Base-by-base conservation (phyloP, 2,888 invertebrate genomes). In the Archips xylosteana region DNA sequence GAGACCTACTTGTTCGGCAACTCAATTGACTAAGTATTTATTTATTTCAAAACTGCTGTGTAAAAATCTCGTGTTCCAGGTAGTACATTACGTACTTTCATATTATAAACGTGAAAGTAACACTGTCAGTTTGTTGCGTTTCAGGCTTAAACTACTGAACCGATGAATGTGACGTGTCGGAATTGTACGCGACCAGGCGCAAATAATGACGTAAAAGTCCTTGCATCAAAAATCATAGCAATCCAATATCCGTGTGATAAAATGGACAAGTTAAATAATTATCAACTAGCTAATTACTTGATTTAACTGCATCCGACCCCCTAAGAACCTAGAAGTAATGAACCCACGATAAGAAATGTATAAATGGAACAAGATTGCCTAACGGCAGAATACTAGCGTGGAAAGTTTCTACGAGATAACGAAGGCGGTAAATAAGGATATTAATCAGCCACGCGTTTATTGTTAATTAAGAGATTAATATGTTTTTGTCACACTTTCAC, bases 371-470 rank as follows among this genome's bases (percentile, higher is more conserved):
- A 9, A 32, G 23, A 54, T 54, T 54, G 54, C 54, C 23, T 47
- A 71, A 59, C 70, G 76, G 71, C 77, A 76, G 74, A 78, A 75
- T 69, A 72, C 76, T 51, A 64, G 60, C 66, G 81, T 82, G 86
- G 86, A 87, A 86, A 86, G 83, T 86, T 86, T 86, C 80, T 79
- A n/a, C 63, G 62, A 75, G 81, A 81, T 82, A 85, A 83, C 75
- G 76, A 72, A 39, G 77, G 76, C 71, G 34, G 77, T 78, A 80
- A 84, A 81, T 85, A 83, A 82, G 80, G 82, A 80, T 80, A 82
- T 85, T 76, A 79, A 83, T 84, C 82, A 82, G 57, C 49, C 49
- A n/a, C 49, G 51, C 39, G 62, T 34, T 42, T 15, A 70, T 65
- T 54, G 68, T 72, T 63, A 60, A 36, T 65, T 49, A 39, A 65